Conservation (phyloP, 1,140 invertebrate genomes). For the Orchestia grillus region DNA sequence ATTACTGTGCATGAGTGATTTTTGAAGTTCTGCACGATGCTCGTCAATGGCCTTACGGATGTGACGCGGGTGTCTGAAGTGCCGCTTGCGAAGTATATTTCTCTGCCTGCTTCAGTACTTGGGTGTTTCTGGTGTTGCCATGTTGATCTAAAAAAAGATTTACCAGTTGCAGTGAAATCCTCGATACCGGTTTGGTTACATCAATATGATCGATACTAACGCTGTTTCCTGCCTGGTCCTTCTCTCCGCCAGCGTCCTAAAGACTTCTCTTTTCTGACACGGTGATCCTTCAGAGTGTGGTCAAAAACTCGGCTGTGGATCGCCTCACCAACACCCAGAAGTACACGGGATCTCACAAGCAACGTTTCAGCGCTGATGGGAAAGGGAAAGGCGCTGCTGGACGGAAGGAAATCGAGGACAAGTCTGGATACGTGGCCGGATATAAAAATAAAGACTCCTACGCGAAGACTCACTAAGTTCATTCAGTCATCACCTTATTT, state of each 20-base stretch:
- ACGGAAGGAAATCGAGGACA: constrained; percentile 82
- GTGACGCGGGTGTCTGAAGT: background rate
- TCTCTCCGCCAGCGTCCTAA: constrained; percentile 34
- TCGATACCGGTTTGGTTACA: background rate
- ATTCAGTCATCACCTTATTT: background rate
- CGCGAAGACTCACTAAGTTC: constrained; percentile 64
- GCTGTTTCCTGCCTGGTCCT: background rate
- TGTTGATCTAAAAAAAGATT: background rate
- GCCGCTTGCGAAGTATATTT: background rate
- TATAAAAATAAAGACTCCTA: constrained; percentile 88
- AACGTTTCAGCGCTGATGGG: constrained; percentile 86
- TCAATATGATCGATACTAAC: background rate
- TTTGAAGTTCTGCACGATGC: background rate
- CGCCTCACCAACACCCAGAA: constrained; percentile 90
- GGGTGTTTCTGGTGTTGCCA: background rate
- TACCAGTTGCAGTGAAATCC: background rate
- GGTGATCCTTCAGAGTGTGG: constrained; percentile 74
- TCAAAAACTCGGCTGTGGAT: constrained; percentile 82
- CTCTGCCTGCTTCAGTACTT: background rate
- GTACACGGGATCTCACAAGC: constrained; percentile 92
- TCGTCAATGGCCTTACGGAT: background rate
- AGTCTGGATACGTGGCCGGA: constrained; percentile 88
- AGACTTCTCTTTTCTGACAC: constrained; percentile 33
- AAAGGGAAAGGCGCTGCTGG: constrained; percentile 92
- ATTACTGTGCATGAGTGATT: background rate